phyloP scores from a whole-genome alignment of 2,888 invertebrate genomes.

The Synanthedon andrenaeformis region DNA sequence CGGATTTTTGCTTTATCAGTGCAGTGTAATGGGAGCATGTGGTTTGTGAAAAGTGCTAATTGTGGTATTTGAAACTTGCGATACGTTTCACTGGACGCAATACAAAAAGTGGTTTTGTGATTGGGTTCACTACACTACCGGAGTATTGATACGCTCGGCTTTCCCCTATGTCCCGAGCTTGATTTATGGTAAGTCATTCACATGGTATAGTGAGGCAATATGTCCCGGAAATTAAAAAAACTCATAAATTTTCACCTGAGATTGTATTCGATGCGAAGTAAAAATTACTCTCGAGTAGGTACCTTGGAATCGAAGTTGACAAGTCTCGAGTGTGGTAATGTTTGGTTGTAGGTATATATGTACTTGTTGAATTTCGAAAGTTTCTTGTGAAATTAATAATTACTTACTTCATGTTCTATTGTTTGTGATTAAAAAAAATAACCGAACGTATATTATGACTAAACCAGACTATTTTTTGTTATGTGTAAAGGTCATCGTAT shows the following conservation, averaged over 20 bases:
- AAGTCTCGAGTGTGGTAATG: background rate
- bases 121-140: conserved; percentile 49
- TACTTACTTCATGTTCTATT: background rate
- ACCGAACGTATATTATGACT: background rate
- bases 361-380: background rate
- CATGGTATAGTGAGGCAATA: background rate
- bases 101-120: conserved; percentile 53
- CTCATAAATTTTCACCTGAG: background rate
- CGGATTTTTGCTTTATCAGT: conserved; percentile 45
- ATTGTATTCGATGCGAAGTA: background rate
- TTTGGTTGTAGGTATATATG: too few species aligned
- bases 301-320: too few species aligned
- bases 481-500: conserved; percentile 11
- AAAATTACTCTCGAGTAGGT: background rate
- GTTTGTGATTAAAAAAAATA: background rate
- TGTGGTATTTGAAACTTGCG: conserved; percentile 35
- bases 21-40: conserved; percentile 52
- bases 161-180: conserved; percentile 41
- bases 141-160: conserved; percentile 47
- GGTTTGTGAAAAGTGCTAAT: conserved; percentile 59
- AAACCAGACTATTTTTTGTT: background rate
- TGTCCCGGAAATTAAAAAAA: conserved; percentile 1
- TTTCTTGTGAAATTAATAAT: background rate
- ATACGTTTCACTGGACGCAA: conserved; percentile 51
- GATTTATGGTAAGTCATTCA: conserved; percentile 52